These are phyloP conservation scores for Sitta carolinensis DNA, from an alignment of 2,797 vertebrate species.

Conservation along the genomic window DNA sequence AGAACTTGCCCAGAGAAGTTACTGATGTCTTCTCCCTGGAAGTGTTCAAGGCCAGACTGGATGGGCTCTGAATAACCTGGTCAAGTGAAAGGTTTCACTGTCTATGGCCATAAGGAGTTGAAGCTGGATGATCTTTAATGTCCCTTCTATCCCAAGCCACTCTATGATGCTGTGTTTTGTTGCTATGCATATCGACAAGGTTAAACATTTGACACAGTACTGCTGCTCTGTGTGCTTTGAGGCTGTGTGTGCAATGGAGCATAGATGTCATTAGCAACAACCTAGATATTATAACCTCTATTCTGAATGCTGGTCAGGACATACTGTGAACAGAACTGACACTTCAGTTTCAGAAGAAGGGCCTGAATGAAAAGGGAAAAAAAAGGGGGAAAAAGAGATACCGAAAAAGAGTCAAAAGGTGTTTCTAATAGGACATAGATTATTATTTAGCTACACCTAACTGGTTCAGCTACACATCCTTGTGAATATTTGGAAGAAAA, in stretches of 20 bases:
- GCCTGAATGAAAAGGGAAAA: neutral
- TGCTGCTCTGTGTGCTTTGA: neutral
- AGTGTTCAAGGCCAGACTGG: neutral
- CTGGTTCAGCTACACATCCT: neutral
- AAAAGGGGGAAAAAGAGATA: fast-evolving
- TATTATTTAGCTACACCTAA: neutral
- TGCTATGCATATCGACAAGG: neutral
- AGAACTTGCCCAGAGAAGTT: neutral
- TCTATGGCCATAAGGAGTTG: neutral
- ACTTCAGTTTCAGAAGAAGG: neutral
- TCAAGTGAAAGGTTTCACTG: neutral
- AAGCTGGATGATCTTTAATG: neutral
- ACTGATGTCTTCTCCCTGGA: neutral
- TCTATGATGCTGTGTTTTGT: neutral
- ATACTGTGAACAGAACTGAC: neutral
- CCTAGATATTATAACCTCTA: neutral
- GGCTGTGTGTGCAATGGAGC: neutral
- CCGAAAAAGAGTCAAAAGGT: neutral
- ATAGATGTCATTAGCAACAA: neutral
- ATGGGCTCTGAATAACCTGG: neutral
- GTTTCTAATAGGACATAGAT: neutral
- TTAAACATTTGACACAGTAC: neutral
- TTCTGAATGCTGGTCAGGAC: neutral
- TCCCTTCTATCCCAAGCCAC: neutral
- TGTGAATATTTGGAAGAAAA: neutral